Evolutionary conservation across 92 coral and sea anemone genomes (phyloP).

Genomic region (Zoanthus sociatus): DNA sequence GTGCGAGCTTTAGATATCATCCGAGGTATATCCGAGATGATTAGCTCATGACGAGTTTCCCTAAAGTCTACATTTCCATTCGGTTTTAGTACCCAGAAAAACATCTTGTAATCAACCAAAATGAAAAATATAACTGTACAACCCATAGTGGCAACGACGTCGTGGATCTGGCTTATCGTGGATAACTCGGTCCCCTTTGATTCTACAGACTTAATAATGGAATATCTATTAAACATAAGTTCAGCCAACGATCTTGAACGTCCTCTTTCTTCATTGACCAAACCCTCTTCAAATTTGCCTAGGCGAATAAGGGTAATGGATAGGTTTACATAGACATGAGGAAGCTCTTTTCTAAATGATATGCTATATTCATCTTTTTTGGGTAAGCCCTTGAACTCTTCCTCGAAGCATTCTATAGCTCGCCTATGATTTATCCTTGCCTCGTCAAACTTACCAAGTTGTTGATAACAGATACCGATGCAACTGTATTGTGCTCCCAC

Average conservation of each 20-base stretch:
- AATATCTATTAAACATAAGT: neutral
- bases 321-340: neutral
- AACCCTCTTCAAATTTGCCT: neutral
- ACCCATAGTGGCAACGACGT: neutral
- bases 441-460: neutral
- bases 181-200: neutral
- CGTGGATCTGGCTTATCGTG: neutral
- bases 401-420: neutral
- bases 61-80: neutral
- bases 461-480: neutral
- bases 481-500: neutral
- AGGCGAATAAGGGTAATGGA: neutral
- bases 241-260: conserved; percentile 8
- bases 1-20: conserved; percentile 2
- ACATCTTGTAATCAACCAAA: neutral
- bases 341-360: neutral
- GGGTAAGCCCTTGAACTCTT: neutral
- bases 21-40: neutral
- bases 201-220: neutral
- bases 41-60: neutral
- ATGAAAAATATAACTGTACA: neutral
- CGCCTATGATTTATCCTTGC: neutral
- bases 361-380: neutral
- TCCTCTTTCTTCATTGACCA: conserved; percentile 8
- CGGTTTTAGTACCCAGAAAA: neutral